phyloP scores from a whole-genome alignment of 1,140 invertebrate genomes.

The Anastrepha ludens region DNA sequence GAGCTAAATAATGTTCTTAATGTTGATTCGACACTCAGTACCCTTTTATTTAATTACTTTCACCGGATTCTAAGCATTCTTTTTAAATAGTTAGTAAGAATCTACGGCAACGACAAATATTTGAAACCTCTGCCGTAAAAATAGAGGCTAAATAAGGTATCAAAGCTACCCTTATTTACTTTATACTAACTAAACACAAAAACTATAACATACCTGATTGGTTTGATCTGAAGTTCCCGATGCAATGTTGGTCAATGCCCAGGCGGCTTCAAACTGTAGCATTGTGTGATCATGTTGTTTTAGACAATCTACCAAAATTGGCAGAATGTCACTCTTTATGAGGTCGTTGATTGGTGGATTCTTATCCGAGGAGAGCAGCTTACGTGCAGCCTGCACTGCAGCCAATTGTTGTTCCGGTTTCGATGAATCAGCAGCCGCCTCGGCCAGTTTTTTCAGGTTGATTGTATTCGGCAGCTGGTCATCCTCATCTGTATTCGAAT shows the following conservation, averaged over 20 bases:
- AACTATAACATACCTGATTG: conserved; percentile 76
- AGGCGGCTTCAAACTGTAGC: conserved; percentile 98
- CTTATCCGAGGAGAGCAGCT: conserved; percentile 95
- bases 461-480: conserved; percentile 77
- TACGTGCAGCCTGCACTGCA: conserved; percentile 91
- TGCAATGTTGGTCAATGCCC: conserved; percentile 99
- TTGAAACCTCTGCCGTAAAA: too few relatives aligned
- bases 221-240: conserved; percentile 98
- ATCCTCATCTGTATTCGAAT: conserved; percentile 88
- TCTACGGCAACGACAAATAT: too few relatives aligned
- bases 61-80: too few relatives aligned
- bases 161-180: neutral
- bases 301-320: conserved; percentile 93
- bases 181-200: neutral
- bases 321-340: conserved; percentile 94
- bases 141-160: too few relatives aligned
- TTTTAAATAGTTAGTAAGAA: too few relatives aligned
- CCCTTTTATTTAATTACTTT: too few relatives aligned
- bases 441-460: conserved; percentile 79
- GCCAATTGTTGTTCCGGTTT: conserved; percentile 84
- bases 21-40: too few relatives aligned
- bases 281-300: conserved; percentile 90
- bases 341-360: conserved; percentile 99
- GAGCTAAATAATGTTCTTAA: too few relatives aligned
- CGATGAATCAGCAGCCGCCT: conserved; percentile 81